Evolutionary conservation across 2,888 invertebrate genomes (phyloP).

Genomic region (Mesochorus sp.): DNA sequence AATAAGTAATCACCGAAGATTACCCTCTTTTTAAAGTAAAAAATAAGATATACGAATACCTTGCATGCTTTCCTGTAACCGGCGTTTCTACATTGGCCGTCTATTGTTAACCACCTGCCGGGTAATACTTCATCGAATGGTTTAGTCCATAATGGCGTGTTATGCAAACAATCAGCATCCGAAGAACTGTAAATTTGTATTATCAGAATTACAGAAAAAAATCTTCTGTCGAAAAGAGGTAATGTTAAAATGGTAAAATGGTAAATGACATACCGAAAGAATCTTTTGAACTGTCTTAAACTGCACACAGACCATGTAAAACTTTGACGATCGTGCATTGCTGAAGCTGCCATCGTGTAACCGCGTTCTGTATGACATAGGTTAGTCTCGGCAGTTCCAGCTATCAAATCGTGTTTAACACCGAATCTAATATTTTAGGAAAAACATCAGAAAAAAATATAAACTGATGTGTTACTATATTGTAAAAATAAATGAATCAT

Average conservation of each 20-base stretch:
- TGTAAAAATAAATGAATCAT: neutral
- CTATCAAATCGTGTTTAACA: neutral
- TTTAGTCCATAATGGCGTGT: neutral
- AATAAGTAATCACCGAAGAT: neutral
- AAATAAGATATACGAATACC: neutral
- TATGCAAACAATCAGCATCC: neutral
- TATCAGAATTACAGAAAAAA: neutral
- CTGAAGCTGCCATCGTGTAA: constrained; percentile 12
- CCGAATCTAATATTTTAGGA: neutral
- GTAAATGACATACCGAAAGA: neutral
- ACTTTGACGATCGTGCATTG: neutral
- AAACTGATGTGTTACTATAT: too few relatives aligned
- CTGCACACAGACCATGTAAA: constrained; percentile 23
- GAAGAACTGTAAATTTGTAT: neutral
- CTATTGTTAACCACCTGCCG: constrained; percentile 17
- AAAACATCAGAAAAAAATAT: neutral
- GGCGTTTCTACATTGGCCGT: constrained; percentile 9
- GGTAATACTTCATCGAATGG: neutral
- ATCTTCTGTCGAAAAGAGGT: neutral
- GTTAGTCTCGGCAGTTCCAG: neutral
- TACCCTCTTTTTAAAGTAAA: neutral
- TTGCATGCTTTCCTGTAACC: neutral
- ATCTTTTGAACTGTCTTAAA: neutral
- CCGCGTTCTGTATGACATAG: neutral
- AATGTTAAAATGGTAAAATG: neutral